Base-by-base conservation (phyloP, 2,888 invertebrate genomes). In the Scelioninae gen. 1 region DNA sequence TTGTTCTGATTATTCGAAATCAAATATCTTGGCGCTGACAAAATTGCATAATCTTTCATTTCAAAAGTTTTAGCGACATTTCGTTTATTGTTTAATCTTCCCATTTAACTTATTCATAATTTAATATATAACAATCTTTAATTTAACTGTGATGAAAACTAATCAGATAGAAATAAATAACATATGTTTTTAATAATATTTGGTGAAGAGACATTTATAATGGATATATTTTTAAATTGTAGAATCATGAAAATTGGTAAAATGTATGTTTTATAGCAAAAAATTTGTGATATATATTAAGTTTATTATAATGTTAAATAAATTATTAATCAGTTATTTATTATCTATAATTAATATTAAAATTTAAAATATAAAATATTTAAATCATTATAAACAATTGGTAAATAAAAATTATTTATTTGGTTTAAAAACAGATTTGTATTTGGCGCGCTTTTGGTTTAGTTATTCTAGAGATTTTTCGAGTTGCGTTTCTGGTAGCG, bases 11-110 rank as follows among this genome's bases (percentile, higher is more conserved):
- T 62, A 45, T 62, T 43, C 29, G 31, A 29, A 62, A 62, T 62
- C 60, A n/a, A 43, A 62, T 62, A 62, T 62, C 31, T 45, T 32
- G 29, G 60, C 43, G n/a, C 31, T 62, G 13, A 34, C 11, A 38
- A 56, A 15, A 38, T 56, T 56, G 16, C 56, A 56, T 8, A 34
- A 56, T 11, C 56, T 56, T 13, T 8, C 32, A n/a, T 31, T 55
- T 55, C 3, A 38, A 38, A 38, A 38, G 8, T 38, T 11, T 38
- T 38, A 38, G 38, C 38, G 1, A 38, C 8, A 38, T 38, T 38
- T 38, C 38, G 38, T 38, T 38, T 38, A 38, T 38, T 38, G 9
- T 38, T 38, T 38, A 38, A 10, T 5, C 1, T 10, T 38, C 5
- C 38, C 11, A 38, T 38, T 38, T 38, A 38, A 38, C 2, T 38